Base-by-base conservation (phyloP, 2,113 vertebrate species). In the Triplophysa tibetana region DNA sequence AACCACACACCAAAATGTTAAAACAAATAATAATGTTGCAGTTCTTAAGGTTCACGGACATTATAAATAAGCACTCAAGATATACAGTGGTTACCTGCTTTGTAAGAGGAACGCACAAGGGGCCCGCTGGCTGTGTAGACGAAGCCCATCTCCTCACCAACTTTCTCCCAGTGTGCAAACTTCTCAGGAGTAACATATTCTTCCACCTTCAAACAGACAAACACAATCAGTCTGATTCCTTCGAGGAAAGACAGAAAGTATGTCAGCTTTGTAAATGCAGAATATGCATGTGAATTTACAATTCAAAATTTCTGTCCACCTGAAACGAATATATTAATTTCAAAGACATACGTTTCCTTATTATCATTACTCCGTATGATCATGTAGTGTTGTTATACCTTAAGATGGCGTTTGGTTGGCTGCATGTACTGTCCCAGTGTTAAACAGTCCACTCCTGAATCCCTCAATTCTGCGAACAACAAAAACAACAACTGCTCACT, bases 401-500 rank as follows among this genome's bases (percentile, higher is more conserved):
- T 99, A 0, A 99, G 93, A 84, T 98, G 95, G 29, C 97, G 96
- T 83, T 96, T 98, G 24, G 97, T 99, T 68, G 98, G 98, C 79
- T 99, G 98, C 98, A 99, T 99, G 82, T 99, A 99, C 86, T 99
- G 98, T 58, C 98, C 98, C 24, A 99, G 85, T 0, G 97, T 99
- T 79, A 99, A 86, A 89, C 98, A 99, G 88, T 99, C 98, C 56
- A 99, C 96, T 4, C 85, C 91, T 4, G 94, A 94, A 77, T 94
- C 95, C 70, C 95, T 92, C 83, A 99, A 86, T 60, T 95, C 98
- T 99, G 87, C 1, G 88, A 85, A 67, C 50, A 79, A 21, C 33
- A 38, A 38, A 3, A 4, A 48, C 17, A 13, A 19, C 21, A 2
- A 56, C 56, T 5, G 19, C 43, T 48, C 16, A 26, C 1, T 23